These are phyloP conservation scores for Gymnodraco acuticeps DNA, from an alignment of 2,797 vertebrate genomes.

Conservation along the genomic window DNA sequence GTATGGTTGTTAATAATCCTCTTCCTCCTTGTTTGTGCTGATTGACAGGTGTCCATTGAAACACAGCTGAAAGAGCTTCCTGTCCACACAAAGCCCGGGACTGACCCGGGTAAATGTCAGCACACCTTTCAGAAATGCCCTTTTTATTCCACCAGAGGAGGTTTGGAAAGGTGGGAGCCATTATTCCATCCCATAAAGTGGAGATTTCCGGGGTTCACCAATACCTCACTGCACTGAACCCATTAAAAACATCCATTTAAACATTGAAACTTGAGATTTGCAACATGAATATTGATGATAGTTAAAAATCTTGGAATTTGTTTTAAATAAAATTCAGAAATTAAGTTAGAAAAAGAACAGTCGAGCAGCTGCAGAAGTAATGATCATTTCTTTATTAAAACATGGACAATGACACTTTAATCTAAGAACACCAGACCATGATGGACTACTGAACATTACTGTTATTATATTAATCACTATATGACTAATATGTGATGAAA, in stretches of 20 bases:
- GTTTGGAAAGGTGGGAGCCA: constrained; percentile 52
- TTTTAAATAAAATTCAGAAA: not conserved
- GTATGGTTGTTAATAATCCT: constrained; percentile 2
- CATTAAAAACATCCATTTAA: no score
- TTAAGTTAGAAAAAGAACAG: not conserved
- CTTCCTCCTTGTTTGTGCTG: constrained; percentile 23
- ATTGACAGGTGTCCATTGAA: constrained; percentile 65
- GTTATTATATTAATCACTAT: constrained; percentile 33
- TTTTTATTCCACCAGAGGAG: constrained; percentile 44
- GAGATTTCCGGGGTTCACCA: constrained; percentile 8
- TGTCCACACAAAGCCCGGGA: constrained; percentile 41
- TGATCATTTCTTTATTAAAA: constrained; percentile 65
- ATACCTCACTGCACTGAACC: no score
- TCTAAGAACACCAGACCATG: constrained; percentile 45
- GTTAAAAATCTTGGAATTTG: no score
- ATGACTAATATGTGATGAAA: constrained; percentile 29
- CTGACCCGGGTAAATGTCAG: constrained; percentile 71
- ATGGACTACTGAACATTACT: constrained; percentile 25
- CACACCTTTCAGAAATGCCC: constrained; percentile 43
- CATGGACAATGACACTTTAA: constrained; percentile 80
- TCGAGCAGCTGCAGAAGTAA: constrained; percentile 1
- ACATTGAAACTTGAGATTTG: no score
- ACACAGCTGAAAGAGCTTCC: constrained; percentile 63
- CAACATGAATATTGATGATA: no score
- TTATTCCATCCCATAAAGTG: constrained; percentile 29